These are phyloP conservation scores for Monodelphis domestica DNA, from an alignment of 2,797 vertebrate genomes.

Conservation along the genomic window DNA sequence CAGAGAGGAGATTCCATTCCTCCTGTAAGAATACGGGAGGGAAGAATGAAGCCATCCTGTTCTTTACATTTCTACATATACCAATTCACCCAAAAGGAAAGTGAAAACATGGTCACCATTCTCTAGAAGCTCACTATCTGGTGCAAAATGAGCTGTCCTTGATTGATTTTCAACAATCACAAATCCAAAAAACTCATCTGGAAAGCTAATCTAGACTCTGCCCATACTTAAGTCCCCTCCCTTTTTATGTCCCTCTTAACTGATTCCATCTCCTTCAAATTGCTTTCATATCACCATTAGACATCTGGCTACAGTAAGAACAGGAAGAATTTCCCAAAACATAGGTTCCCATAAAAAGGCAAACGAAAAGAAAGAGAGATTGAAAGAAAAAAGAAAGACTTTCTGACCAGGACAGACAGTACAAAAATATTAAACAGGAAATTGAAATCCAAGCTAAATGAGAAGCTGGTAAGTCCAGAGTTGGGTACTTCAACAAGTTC, in stretches of 20 bases:
- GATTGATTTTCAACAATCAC: not conserved
- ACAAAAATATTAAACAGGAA: not conserved
- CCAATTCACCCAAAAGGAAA: constrained; percentile 21
- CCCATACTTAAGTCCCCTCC: not conserved
- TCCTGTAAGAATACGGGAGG: not conserved
- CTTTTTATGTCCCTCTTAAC: not conserved
- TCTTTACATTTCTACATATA: not conserved
- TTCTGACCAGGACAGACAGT: not conserved
- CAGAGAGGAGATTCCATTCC: not conserved
- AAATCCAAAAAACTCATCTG: not conserved
- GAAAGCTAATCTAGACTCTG: not conserved
- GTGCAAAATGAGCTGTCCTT: constrained; percentile 11
- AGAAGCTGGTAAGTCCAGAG: not conserved
- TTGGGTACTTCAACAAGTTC: not conserved
- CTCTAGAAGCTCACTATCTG: constrained; percentile 33
- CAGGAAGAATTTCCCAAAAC: not conserved
- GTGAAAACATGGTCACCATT: not conserved
- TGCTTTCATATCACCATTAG: not conserved
- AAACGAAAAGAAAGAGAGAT: not conserved
- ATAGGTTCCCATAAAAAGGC: not conserved
- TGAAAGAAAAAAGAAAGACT: not conserved
- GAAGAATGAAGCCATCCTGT: not conserved
- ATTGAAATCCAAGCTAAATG: not conserved
- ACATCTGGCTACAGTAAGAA: not conserved
- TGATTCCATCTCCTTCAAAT: constrained; percentile 7